phyloP scores from a whole-genome alignment of 1,140 invertebrate species.

The Halictus rubicundus region DNA sequence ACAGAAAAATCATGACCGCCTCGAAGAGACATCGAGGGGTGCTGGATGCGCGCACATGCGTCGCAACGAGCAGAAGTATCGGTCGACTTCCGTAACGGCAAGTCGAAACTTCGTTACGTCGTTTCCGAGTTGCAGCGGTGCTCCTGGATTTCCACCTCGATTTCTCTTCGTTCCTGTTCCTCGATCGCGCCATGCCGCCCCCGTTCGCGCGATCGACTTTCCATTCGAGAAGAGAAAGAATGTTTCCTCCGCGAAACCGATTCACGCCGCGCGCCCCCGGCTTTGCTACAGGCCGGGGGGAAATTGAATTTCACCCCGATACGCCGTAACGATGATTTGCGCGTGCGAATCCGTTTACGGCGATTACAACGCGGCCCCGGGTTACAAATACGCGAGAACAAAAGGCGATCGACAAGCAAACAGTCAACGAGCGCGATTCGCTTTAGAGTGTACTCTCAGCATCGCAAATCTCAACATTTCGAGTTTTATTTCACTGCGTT shows the following conservation, averaged over 20 bases:
- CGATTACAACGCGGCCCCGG: slow-evolving; percentile 49
- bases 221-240: slow-evolving; percentile 41
- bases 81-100: slow-evolving; percentile 63
- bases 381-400: slow-evolving; percentile 48
- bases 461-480: too few species aligned
- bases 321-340: slow-evolving; percentile 57
- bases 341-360: slow-evolving; percentile 56
- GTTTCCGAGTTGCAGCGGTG: slow-evolving; percentile 63
- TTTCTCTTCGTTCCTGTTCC: slow-evolving; percentile 40
- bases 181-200: neutral
- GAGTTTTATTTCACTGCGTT: too few species aligned
- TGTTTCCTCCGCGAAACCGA: slow-evolving; percentile 37
- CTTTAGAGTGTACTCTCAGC: neutral
- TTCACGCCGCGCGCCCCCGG: neutral
- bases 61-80: slow-evolving; percentile 57
- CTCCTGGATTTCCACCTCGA: slow-evolving; percentile 59
- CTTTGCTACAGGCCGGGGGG: neutral
- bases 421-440: slow-evolving; percentile 8
- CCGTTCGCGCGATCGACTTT: slow-evolving; percentile 38
- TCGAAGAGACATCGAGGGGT: neutral
- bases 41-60: slow-evolving; percentile 17
- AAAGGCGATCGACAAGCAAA: slow-evolving; percentile 22
- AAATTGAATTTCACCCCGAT: slow-evolving; percentile 59
- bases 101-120: slow-evolving; percentile 69
- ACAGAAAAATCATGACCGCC: slow-evolving; percentile 7